A percentile compares a stretch with the other conserved stretches of the same genome.
Conservation (phyloP, 2,113 vertebrate genomes). For the Eurystomus gularis region DNA sequence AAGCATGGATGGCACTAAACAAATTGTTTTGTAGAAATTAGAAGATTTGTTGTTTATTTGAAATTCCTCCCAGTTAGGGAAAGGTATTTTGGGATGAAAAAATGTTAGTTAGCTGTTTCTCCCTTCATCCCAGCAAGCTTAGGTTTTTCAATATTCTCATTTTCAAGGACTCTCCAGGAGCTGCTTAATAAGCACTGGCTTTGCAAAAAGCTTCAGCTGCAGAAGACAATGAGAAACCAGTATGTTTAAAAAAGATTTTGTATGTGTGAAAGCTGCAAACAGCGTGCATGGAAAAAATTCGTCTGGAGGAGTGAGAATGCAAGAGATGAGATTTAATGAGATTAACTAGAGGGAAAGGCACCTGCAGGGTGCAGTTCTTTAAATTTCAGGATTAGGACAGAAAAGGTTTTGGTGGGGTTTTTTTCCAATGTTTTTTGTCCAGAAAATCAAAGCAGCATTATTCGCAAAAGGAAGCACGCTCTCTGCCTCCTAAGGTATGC, state of each 20-base stretch:
- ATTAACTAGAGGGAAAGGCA: neutral
- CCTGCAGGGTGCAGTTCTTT: neutral
- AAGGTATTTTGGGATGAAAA: neutral
- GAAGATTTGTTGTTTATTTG: neutral
- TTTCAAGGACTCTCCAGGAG: neutral
- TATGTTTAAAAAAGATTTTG: neutral
- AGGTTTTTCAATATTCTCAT: neutral
- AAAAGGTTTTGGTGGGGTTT: neutral
- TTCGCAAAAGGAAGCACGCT: neutral
- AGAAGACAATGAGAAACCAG: neutral
- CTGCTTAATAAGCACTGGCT: neutral
- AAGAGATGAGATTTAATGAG: neutral
- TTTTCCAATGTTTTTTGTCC: neutral
- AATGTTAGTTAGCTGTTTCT: neutral
- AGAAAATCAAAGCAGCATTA: neutral
- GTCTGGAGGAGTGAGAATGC: neutral
- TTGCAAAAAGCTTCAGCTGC: neutral
- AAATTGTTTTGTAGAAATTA: neutral
- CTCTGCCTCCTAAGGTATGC: neutral
- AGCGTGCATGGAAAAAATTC: fast-evolving
- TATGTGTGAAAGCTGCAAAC: neutral
- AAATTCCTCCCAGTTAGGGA: neutral
- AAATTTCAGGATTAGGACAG: neutral
- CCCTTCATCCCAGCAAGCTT: neutral
- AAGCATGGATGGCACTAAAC: neutral